Conservation (phyloP, 2,113 vertebrate species). For the Menidia beryllina region DNA sequence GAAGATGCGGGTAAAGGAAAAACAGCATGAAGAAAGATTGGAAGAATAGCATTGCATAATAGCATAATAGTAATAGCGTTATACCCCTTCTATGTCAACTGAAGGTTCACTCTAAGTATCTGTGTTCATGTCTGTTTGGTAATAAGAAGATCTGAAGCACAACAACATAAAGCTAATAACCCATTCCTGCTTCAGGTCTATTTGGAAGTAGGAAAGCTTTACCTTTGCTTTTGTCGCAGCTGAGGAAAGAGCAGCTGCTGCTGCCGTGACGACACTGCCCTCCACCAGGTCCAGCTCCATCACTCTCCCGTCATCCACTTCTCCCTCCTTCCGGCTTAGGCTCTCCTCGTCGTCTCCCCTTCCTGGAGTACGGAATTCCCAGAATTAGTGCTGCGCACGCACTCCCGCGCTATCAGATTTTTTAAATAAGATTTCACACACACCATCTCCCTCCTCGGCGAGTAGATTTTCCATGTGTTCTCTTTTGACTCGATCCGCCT, state of each 20-base stretch:
- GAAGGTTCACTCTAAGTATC: not conserved
- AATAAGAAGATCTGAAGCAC: constrained; percentile 17
- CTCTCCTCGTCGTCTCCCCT: constrained; percentile 88
- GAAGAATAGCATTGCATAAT: not conserved
- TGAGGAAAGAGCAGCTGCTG: constrained; percentile 93
- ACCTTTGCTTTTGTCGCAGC: constrained; percentile 99
- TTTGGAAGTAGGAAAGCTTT: constrained; percentile 29
- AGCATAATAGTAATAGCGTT: not conserved
- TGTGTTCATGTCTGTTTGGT: constrained; percentile 16
- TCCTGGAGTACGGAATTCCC: constrained; percentile 59
- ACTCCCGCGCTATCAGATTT: not conserved
- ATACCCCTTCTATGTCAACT: not conserved
- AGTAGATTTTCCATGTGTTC: constrained; percentile 69
- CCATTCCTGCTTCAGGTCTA: constrained; percentile 5
- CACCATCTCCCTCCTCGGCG: constrained; percentile 69
- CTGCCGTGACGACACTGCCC: constrained; percentile 91
- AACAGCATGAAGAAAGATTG: not conserved
- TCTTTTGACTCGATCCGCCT: constrained; percentile 79
- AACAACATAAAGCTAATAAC: constrained; percentile 15
- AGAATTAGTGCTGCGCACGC: not conserved
- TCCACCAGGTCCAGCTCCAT: constrained; percentile 91
- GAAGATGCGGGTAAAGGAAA: not conserved
- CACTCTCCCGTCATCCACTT: constrained; percentile 75
- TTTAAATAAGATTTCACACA: too few relatives aligned
- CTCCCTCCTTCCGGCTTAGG: constrained; percentile 82